Conservation (phyloP, 2,888 invertebrate genomes). For the Nephrotoma appendiculata region DNA sequence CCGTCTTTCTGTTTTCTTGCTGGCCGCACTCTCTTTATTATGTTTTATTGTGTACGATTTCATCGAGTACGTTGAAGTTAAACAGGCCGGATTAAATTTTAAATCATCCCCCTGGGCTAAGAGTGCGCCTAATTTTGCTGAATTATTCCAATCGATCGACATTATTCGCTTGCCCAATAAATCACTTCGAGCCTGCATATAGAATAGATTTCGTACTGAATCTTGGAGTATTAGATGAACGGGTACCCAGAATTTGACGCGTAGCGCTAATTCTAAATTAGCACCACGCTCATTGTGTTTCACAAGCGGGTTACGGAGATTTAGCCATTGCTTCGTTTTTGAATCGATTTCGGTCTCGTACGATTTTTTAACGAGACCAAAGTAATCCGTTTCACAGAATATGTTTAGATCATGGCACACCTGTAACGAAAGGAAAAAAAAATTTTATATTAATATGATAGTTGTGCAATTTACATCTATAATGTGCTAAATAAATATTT, state of each 20-base stretch:
- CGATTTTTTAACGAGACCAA: conserved; percentile 53
- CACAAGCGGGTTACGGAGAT: conserved; percentile 64
- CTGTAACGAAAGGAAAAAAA: conserved; percentile 36
- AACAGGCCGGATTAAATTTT: conserved; percentile 24
- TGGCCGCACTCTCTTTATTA: conserved; percentile 22
- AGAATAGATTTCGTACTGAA: conserved; percentile 65
- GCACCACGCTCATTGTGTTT: conserved; percentile 19
- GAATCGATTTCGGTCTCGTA: conserved; percentile 31
- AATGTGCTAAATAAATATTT: background rate
- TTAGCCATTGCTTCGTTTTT: conserved; percentile 73
- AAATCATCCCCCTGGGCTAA: conserved; percentile 46
- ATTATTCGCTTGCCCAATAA: conserved; percentile 57
- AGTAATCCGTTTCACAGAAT: conserved; percentile 75
- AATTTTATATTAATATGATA: background rate
- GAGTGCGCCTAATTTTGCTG: conserved; percentile 57
- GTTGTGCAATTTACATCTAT: background rate
- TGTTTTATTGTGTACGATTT: conserved; percentile 24
- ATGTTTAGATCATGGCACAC: conserved; percentile 72
- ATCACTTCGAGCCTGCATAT: conserved; percentile 67
- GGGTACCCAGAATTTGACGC: conserved; percentile 83
- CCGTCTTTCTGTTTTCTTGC: conserved; percentile 20
- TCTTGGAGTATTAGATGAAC: conserved; percentile 76
- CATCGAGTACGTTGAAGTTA: conserved; percentile 26
- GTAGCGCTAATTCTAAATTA: conserved; percentile 28
- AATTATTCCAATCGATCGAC: conserved; percentile 51